These are phyloP conservation scores for Teleiodes luculella DNA, from an alignment of 2,888 invertebrate genomes.

Conservation along the genomic window DNA sequence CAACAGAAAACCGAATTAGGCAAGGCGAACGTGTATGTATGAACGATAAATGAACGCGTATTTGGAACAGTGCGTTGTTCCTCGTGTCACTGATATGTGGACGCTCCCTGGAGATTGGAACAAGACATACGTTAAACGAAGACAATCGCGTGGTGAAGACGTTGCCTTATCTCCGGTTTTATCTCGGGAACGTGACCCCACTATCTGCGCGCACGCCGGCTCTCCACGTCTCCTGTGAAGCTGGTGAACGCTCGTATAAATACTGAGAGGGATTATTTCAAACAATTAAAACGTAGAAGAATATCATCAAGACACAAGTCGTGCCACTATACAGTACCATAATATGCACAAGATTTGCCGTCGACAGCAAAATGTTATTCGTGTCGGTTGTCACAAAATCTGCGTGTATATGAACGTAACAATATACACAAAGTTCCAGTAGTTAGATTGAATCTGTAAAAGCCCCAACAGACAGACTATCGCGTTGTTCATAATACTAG, in stretches of 20 bases:
- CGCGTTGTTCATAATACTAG: no score
- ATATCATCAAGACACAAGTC: no score
- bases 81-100: neutral
- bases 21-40: no score
- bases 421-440: no score
- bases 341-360: no score
- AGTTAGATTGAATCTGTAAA: no score
- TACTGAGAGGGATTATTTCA: conserved; percentile 31
- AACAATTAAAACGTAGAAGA: neutral
- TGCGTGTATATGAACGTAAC: no score
- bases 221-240: conserved; percentile 41
- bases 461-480: no score
- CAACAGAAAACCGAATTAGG: no score
- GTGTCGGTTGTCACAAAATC: no score
- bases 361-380: no score
- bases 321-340: no score
- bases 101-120: neutral
- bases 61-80: neutral
- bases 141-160: conserved; percentile 67
- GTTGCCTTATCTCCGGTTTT: conserved; percentile 60
- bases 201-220: conserved; percentile 61
- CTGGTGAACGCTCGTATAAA: conserved; percentile 49
- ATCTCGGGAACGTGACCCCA: conserved; percentile 73
- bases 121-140: conserved; percentile 27
- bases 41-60: neutral